Conservation (phyloP, 64 coral and sea anemone species). For the Catalaphyllia jardinei region DNA sequence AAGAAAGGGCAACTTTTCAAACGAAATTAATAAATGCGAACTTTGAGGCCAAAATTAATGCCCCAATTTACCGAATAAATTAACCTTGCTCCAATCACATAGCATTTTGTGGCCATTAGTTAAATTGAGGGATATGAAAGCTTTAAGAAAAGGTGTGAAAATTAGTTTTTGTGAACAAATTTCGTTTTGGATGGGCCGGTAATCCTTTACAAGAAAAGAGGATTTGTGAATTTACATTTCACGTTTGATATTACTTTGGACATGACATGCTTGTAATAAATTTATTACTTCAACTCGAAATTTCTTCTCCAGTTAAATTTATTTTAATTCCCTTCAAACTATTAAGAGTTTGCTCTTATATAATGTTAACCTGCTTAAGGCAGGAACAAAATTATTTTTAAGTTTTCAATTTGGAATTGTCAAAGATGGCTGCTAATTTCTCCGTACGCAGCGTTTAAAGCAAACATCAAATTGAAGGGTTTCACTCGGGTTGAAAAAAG, state of each 20-base stretch:
- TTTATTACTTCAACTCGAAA: not conserved
- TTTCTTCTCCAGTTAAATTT: not conserved
- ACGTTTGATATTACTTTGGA: constrained; percentile 5
- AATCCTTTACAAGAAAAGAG: not conserved
- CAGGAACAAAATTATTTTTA: not conserved
- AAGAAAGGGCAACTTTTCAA: not conserved
- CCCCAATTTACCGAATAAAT: not conserved
- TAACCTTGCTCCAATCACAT: not conserved
- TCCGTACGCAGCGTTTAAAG: not conserved
- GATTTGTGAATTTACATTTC: constrained; percentile 8
- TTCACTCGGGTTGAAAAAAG: not conserved
- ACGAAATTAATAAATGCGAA: not conserved
- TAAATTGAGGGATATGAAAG: not conserved
- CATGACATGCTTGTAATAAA: constrained; percentile 9
- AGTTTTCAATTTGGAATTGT: not conserved
- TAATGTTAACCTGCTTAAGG: not conserved
- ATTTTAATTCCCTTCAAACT: not conserved
- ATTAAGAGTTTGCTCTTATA: not conserved
- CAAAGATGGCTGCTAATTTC: not conserved
- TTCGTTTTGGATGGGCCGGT: not conserved
- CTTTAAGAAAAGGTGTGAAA: constrained; percentile 5
- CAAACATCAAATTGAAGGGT: constrained; percentile 5
- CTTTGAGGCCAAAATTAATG: not conserved
- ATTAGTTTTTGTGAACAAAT: constrained; percentile 23
- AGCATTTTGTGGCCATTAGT: not conserved